phyloP scores from a whole-genome alignment of 2,797 vertebrate genomes.

The Etheostoma nigrum region DNA sequence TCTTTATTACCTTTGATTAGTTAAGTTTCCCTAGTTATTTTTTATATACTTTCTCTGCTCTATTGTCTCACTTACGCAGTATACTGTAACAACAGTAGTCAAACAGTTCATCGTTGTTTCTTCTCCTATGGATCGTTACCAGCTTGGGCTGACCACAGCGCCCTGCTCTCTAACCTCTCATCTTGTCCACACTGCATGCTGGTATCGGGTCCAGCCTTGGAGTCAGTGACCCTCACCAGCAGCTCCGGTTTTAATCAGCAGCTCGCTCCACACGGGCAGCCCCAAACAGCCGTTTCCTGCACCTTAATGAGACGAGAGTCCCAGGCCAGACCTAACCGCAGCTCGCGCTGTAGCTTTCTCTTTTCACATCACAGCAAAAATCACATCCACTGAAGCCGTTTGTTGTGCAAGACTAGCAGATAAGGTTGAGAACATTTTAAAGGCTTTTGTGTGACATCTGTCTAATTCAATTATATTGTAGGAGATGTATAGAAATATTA shows the following conservation, averaged over 20 bases:
- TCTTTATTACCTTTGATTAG: neutral
- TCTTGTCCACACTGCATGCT: constrained; percentile 55
- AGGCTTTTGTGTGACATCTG: constrained; percentile 9
- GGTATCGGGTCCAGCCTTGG: constrained; percentile 60
- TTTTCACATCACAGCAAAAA: constrained; percentile 13
- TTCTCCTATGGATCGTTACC: constrained; percentile 50
- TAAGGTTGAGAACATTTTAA: constrained; percentile 10
- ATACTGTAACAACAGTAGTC: constrained; percentile 15
- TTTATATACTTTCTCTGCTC: neutral
- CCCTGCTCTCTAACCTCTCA: constrained; percentile 60
- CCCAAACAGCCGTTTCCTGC: constrained; percentile 47
- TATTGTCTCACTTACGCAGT: neutral
- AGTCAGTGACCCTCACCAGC: constrained; percentile 72
- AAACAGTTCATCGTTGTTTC: constrained; percentile 57
- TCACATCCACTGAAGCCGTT: neutral
- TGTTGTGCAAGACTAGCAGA: neutral
- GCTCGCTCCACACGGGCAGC: constrained; percentile 57
- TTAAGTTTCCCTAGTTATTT: neutral
- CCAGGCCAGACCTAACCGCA: constrained; percentile 2
- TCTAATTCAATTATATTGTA: constrained; percentile 17
- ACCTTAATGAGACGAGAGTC: constrained; percentile 62
- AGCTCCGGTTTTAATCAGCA: constrained; percentile 79
- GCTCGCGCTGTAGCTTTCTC: constrained; percentile 17
- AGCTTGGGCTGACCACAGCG: constrained; percentile 25
- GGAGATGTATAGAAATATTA: neutral